Evolutionary conservation across 2,888 invertebrate genomes (phyloP).

Genomic region (Sphecodes monilicornis): DNA sequence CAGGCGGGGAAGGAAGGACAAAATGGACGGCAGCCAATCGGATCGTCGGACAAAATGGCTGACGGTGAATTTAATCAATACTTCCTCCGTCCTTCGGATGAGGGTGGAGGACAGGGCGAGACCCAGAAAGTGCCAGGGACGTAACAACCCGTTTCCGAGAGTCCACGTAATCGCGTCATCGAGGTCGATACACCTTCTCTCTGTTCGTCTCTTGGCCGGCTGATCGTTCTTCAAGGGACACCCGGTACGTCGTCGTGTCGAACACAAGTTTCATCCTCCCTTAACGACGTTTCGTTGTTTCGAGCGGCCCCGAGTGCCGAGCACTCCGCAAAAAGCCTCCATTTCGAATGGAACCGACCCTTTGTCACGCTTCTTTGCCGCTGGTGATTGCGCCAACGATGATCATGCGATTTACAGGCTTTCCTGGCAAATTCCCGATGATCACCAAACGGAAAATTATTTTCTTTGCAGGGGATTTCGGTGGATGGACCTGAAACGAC

Average conservation of each 20-base stretch:
- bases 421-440: neutral
- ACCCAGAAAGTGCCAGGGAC: constrained; percentile 81
- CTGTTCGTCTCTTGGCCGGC: neutral
- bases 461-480: neutral
- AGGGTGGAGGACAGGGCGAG: constrained; percentile 74
- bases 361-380: constrained; percentile 9
- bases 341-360: neutral
- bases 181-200: constrained; percentile 60
- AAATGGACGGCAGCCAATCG: constrained; percentile 83
- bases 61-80: constrained; percentile 84
- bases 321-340: neutral
- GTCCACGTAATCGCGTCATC: constrained; percentile 81
- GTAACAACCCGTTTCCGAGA: constrained; percentile 75
- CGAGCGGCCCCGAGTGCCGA: neutral
- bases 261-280: constrained; percentile 14
- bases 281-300: constrained; percentile 28
- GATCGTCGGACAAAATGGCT: constrained; percentile 81
- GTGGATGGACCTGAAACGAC: neutral
- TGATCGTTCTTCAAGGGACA: constrained; percentile 24
- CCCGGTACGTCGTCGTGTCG: constrained; percentile 29
- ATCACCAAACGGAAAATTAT: neutral
- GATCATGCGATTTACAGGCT: constrained; percentile 1
- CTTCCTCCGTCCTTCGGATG: constrained; percentile 76
- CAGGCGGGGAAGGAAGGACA: constrained; percentile 75
- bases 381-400: neutral